Percentiles rank a stretch among this genome's conserved stretches.
These are phyloP conservation scores for Bujurquina vittata DNA, from an alignment of 2,113 vertebrate species.

Conservation along the genomic window DNA sequence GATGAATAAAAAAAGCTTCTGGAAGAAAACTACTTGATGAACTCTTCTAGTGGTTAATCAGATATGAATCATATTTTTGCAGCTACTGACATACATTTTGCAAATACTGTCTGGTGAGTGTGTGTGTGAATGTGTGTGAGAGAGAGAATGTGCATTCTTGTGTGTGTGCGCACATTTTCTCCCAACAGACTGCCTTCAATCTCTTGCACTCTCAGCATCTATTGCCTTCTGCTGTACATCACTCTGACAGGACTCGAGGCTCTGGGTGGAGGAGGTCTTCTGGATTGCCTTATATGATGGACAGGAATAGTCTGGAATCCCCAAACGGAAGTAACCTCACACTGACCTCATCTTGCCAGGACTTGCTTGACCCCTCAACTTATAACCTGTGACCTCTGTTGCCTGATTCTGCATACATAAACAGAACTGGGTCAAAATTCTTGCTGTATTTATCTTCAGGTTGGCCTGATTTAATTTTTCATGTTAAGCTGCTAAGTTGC, in stretches of 20 bases:
- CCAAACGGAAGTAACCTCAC: slow-evolving; percentile 70
- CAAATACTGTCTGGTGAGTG: slow-evolving; percentile 2
- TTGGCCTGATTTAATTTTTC: neutral
- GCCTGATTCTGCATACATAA: slow-evolving; percentile 31
- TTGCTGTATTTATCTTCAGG: slow-evolving; percentile 14
- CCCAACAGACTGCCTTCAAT: slow-evolving; percentile 36
- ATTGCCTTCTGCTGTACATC: slow-evolving; percentile 65
- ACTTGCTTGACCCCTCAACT: slow-evolving; percentile 56
- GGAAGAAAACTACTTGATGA: neutral
- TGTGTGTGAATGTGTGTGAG: neutral
- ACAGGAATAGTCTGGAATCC: slow-evolving; percentile 64
- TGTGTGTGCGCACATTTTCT: neutral
- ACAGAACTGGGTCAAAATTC: slow-evolving; percentile 30
- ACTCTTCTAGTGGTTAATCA: neutral
- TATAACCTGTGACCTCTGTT: slow-evolving; percentile 43
- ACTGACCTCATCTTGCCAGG: slow-evolving; percentile 65
- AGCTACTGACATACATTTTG: slow-evolving; percentile 10
- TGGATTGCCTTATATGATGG: slow-evolving; percentile 57
- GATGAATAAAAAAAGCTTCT: neutral
- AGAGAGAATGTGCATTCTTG: neutral
- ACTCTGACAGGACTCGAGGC: slow-evolving; percentile 64
- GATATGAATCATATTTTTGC: neutral
- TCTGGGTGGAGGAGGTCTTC: slow-evolving; percentile 55
- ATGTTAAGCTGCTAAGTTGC: neutral
- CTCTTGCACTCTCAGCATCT: slow-evolving; percentile 52